Evolutionary conservation across 1,140 invertebrate species (phyloP).

Genomic region (Conopomorpha cramerella): DNA sequence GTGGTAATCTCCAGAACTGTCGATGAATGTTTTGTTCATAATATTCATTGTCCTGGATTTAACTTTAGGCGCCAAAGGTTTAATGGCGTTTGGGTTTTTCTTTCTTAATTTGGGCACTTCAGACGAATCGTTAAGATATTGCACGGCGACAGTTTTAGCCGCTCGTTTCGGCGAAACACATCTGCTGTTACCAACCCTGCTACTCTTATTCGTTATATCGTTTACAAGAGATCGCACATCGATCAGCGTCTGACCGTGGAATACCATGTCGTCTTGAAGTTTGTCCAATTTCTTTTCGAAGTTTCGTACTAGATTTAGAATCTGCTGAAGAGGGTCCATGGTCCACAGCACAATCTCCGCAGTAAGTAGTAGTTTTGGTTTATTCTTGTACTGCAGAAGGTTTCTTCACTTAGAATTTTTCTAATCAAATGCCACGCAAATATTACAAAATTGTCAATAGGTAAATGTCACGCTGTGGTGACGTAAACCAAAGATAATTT

Average conservation of each 20-base stretch:
- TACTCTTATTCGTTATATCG: conserved; percentile 14
- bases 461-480: too few species aligned
- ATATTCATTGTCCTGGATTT: too few species aligned
- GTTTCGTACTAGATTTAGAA: too few species aligned
- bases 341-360: too few species aligned
- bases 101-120: conserved; percentile 7
- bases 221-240: conserved; percentile 26
- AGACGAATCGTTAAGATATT: conserved; percentile 9
- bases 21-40: too few species aligned
- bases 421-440: too few species aligned
- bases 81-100: conserved; percentile 11
- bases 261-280: conserved; percentile 29
- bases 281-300: conserved; percentile 41
- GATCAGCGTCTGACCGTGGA: conserved; percentile 23
- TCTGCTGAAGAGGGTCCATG: conserved; percentile 19
- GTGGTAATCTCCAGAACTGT: too few species aligned
- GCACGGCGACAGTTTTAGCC: conserved; percentile 13
- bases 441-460: too few species aligned
- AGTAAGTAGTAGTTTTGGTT: too few species aligned
- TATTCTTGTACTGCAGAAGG: too few species aligned
- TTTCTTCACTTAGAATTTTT: too few species aligned
- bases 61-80: conserved; percentile 8
- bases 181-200: conserved; percentile 8
- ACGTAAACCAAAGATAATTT: too few species aligned
- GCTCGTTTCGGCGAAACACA: conserved; percentile 9